Base-by-base conservation (phyloP, 2,113 vertebrate genomes). In the Alligator sinensis region DNA sequence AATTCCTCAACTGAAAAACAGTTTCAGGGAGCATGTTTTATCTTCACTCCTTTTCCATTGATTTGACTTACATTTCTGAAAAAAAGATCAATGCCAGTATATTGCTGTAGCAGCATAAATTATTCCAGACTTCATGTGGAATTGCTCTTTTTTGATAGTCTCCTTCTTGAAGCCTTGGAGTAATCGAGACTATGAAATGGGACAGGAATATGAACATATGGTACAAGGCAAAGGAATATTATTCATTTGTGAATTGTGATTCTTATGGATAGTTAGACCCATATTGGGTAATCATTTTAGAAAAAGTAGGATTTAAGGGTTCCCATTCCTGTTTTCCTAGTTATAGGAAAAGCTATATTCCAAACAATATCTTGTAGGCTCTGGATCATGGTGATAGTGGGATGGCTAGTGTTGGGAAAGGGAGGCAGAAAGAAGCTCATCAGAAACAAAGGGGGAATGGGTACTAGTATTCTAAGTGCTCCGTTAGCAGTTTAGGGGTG, bases 21-120 rank as follows among this genome's bases (percentile, higher is more conserved):
- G 22, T 76, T 82, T 92, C 6, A 75, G 80, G 66, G n/a, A 59
- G 34, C 11, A 10, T 86, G 55, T 94, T 97, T 86, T 88, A 84
- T 84, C 7, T 13, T 91, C 0, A 1, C 93, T 91, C 78, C 3
- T 86, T 88, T 95, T 92, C 70, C 80, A 84, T 61, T 90, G 79
- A 25, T 80, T 19, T 84, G 82, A 86, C 88, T 80, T 85, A 79
- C 57, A 91, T 87, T 95, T 96, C 82, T 93, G 74, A 30, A 47
- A 47, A 55, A 55, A 88, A 87, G 80, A 95, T 91, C 89, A 92
- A 88, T 93, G 61, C 24, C 58, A 6, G 38, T 86, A 72, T 90
- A 94, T 89, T 79, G 60, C 38, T 84, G 68, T 9, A 70, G 68
- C 22, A 80, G 59, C 47, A 91, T 75, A 90, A 91, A 81, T 87